Evolutionary conservation across 2,888 invertebrate genomes (phyloP), one percentile per base, ranked within the genome.

Genomic region (Anorthoa munda): DNA sequence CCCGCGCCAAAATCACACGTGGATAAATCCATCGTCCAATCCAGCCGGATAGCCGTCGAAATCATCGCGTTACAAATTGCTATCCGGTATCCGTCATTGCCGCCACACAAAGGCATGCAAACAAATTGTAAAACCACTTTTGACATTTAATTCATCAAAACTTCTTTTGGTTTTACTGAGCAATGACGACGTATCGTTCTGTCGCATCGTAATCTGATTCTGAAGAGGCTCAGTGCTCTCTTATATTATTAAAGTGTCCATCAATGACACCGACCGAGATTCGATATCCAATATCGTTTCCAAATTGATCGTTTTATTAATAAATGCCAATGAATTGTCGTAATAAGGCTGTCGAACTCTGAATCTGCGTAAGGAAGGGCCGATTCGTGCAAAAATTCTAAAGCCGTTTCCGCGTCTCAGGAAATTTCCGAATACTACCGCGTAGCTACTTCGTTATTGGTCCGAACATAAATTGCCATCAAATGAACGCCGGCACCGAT

Each of bases 101-200:
- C 48, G 66, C 73, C 75, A 73, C 75, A 83, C 82, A 87, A 84
- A 86, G 74, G 75, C 77, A 72, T 77, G 66, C 75, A 79, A 77
- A 83, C 85, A 82, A 84, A 86, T 84, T 80, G 78, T 81, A 81
- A 69, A 86, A 72, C 83, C 82, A 68, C 77, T 77, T 82, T 87
- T 88, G 88, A 87, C 86, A 77, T 87, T 90, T 89, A 86, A 91
- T 92, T 88, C 84, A 89, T 92, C 90, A 90, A 89, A 89, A 77
- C 84, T 77, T 76, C 79, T 78, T 82, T 84, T 80, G 77, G 39
- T 71, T 77, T 75, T 81, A 80, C 70, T 69, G 63, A 64, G 55
- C 78, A 79, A 85, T 82, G 79, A 83, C 68, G 73, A 55, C 60
- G 48, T 60, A 73, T 58, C 74, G 61, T 72, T 78, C 70, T 60